Evolutionary conservation across 2,113 vertebrate species (phyloP), one percentile per base, ranked within the genome.

Genomic region (Sarotherodon lohbergeri): DNA sequence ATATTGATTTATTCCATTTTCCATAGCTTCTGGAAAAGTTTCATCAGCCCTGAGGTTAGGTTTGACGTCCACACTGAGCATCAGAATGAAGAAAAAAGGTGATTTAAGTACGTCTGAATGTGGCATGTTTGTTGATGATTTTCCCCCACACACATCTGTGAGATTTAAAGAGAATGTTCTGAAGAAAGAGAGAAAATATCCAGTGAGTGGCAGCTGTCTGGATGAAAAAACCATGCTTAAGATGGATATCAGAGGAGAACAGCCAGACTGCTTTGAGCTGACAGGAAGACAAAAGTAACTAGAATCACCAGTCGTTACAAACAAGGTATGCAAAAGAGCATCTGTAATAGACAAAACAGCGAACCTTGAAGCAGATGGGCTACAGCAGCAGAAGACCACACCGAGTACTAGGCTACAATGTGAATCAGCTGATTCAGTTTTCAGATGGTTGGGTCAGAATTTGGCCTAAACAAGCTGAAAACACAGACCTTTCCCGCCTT

Each of bases 181-280:
- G 39, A 73, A 73, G 41, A 27, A 46, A 39, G 61, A 0, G 39
- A 3, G 39, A 73, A 27, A 46, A 46, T 17, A 73, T 73, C 68
- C 68, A 46, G 39, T 27, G 39, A 46, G 41, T 16, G 0, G 8
- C 41, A 73, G 39, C 41, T 46, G 13, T 73, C 41, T 73, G 1
- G 68, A n/a, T 10, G 22, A 27, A 27, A 46, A 46, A 10, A 2
- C 13, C 0, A 0, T 73, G 22, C 0, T 46, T 9, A 71, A 43
- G 66, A 22, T 19, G 16, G 12, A 71, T 22, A 36, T 43, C 66
- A 43, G 39, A 71, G 39, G n/a, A 43, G 36, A 41, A 2, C 11
- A 12, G 63, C 19, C 63, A 43, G 22, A 29, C 68, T 48, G 41
- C 68, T 46, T 73, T 27, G 22, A 46, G 14, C 41, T 46, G 41